Percentiles rank a stretch among this genome's conserved stretches.
These are phyloP conservation scores for Diadophis punctatus DNA, from an alignment of 2,113 vertebrate species.

Conservation along the genomic window DNA sequence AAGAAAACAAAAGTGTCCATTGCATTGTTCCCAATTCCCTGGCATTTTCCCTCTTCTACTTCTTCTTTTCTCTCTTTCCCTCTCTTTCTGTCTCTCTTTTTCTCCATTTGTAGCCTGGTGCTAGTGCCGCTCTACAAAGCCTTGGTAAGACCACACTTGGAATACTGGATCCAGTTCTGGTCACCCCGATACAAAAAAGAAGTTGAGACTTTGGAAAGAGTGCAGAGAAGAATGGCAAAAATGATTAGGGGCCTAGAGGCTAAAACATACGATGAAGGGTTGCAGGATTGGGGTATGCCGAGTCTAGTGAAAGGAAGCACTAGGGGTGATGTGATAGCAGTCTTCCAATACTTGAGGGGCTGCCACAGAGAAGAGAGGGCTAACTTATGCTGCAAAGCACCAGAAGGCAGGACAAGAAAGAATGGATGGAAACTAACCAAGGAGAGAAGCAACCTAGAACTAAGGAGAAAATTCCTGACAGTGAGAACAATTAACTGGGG, in stretches of 20 bases:
- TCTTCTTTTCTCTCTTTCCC: conserved; percentile 23
- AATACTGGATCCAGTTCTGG: neutral
- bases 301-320: neutral
- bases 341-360: neutral
- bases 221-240: neutral
- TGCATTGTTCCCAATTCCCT: conserved; percentile 27
- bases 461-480: neutral
- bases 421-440: neutral
- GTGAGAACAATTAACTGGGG: neutral
- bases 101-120: neutral
- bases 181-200: neutral
- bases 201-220: neutral
- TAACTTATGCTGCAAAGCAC: neutral
- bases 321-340: neutral
- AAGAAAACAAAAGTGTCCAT: conserved; percentile 49
- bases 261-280: neutral
- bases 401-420: neutral
- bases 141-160: neutral
- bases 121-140: neutral
- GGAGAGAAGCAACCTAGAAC: neutral
- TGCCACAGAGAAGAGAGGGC: neutral
- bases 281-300: neutral
- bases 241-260: neutral
- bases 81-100: neutral
- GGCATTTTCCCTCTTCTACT: conserved; percentile 27